Conservation (phyloP, 2,888 invertebrate genomes). For the Idaea biselata region DNA sequence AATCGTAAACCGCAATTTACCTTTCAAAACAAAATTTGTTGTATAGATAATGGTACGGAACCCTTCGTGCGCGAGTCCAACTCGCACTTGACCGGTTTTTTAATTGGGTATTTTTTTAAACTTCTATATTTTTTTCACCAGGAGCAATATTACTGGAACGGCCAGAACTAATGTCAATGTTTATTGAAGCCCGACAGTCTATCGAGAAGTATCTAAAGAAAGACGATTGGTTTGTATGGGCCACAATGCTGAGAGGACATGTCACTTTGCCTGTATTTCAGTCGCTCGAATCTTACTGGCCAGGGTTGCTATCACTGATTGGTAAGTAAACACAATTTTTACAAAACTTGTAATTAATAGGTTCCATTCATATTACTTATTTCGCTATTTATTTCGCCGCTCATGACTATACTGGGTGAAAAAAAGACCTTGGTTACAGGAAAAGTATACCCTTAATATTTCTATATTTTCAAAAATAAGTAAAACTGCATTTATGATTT, state of each 20-base stretch:
- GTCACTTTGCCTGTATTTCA: constrained; percentile 99
- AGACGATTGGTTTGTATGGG: constrained; percentile 99
- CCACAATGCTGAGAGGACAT: constrained; percentile 97
- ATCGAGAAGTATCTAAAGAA: constrained; percentile 93
- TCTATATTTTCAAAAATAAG: no score
- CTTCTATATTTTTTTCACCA: constrained; percentile 31
- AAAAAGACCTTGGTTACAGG: no score
- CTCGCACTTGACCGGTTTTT: no score
- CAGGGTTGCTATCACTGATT: constrained; percentile 93
- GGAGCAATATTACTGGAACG: constrained; percentile 92
- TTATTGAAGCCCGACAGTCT: constrained; percentile 87
- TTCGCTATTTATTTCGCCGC: background rate
- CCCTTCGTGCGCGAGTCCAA: no score
- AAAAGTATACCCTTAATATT: no score
- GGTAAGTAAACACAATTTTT: constrained; percentile 62
- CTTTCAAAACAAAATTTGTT: no score
- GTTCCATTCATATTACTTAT: background rate
- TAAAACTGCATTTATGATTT: no score
- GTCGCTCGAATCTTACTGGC: constrained; percentile 99
- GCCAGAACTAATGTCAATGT: constrained; percentile 95
- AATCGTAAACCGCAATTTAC: no score
- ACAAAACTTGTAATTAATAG: background rate
- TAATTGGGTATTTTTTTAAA: no score
- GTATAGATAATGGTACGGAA: no score
- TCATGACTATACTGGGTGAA: no score